These are phyloP conservation scores for Xenops minutus DNA, from an alignment of 2,797 vertebrate species.

Conservation along the genomic window DNA sequence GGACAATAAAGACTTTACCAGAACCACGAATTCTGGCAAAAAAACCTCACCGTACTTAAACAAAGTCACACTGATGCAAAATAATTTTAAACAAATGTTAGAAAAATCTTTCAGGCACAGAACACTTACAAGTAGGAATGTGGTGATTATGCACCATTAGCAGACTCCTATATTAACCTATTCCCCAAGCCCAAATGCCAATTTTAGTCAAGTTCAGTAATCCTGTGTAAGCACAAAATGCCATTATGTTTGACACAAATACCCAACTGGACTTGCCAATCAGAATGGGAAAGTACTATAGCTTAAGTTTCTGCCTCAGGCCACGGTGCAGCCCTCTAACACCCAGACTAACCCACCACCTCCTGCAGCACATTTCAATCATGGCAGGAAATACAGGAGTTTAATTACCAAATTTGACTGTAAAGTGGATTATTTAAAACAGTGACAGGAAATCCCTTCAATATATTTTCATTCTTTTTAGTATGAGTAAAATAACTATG, in stretches of 20 bases:
- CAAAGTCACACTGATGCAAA: slow-evolving; percentile 9
- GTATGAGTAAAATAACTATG: neutral
- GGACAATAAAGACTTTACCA: neutral
- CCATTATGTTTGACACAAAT: slow-evolving; percentile 42
- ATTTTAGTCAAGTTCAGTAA: slow-evolving; percentile 43
- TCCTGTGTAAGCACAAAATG: slow-evolving; percentile 42
- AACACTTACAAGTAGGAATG: slow-evolving; percentile 5
- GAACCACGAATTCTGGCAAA: neutral
- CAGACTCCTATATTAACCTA: slow-evolving; percentile 7
- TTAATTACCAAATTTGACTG: neutral
- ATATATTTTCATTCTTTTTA: neutral
- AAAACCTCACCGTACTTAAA: neutral
- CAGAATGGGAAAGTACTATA: neutral
- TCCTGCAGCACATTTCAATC: neutral
- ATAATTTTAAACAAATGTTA: slow-evolving; percentile 34
- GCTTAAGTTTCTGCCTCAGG: slow-evolving; percentile 18
- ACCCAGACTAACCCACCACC: neutral
- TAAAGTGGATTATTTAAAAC: neutral
- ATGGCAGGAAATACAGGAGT: neutral
- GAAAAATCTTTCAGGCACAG: neutral
- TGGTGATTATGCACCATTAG: slow-evolving; percentile 20
- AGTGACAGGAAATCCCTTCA: neutral
- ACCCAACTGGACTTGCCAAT: slow-evolving; percentile 7
- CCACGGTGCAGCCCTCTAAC: neutral
- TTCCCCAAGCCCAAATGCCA: neutral